phyloP scores from a whole-genome alignment of 2,888 invertebrate genomes.

The Polydrusus tereticollis region DNA sequence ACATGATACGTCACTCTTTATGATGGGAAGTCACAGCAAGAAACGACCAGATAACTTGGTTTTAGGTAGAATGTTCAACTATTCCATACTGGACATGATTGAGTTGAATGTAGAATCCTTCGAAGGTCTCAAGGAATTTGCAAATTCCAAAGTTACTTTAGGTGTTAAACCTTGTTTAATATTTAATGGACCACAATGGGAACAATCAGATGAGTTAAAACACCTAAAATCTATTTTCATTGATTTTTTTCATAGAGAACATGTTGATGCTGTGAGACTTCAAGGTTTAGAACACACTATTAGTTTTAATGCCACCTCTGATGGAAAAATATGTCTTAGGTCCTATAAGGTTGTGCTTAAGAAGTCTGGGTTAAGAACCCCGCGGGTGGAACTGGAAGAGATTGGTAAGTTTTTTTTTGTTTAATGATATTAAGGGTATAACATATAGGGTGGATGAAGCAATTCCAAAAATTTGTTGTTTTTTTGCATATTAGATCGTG shows the following conservation, averaged over 20 bases:
- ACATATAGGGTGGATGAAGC: too few relatives aligned
- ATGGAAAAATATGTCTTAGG: conserved; percentile 83
- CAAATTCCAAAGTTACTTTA: conserved; percentile 72
- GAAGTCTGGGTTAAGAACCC: conserved; percentile 90
- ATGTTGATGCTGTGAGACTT: conserved; percentile 83
- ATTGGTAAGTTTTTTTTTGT: conserved; percentile 73
- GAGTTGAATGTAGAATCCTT: conserved; percentile 92
- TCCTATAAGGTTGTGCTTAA: conserved; percentile 86
- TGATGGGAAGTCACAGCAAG: conserved; percentile 92
- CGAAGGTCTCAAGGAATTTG: conserved; percentile 83
- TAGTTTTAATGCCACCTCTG: conserved; percentile 86
- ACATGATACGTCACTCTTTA: conserved; percentile 90
- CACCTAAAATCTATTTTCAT: conserved; percentile 89
- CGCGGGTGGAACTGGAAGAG: conserved; percentile 92
- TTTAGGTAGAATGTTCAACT: conserved; percentile 90
- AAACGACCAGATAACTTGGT: conserved; percentile 95
- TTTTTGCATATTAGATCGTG: too few relatives aligned
- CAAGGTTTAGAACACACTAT: conserved; percentile 95
- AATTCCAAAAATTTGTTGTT: too few relatives aligned
- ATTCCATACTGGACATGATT: conserved; percentile 93
- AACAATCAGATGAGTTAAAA: conserved; percentile 82
- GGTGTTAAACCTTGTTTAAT: conserved; percentile 93
- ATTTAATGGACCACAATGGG: conserved; percentile 94
- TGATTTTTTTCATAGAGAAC: conserved; percentile 93
- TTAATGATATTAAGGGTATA: neutral